Conservation (phyloP, 2,797 vertebrate species). For the Atherinosoma microstoma region DNA sequence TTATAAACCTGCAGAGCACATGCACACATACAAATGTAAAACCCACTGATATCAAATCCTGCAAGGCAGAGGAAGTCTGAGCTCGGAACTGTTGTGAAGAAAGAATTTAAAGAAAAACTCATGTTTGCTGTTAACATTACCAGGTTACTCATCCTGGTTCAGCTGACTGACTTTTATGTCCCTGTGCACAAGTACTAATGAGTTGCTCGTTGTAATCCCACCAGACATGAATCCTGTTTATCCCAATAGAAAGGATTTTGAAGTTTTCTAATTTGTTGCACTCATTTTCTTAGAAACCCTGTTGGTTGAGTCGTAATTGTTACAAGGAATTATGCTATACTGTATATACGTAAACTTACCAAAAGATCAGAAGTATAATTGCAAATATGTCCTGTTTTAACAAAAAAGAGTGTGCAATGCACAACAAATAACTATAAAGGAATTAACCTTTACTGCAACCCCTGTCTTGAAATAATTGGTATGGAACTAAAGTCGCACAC, state of each 20-base stretch:
- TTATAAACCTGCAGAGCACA: constrained; percentile 24
- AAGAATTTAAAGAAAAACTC: constrained; percentile 4
- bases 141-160: constrained; percentile 6
- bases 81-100: background rate
- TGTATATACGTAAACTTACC: background rate
- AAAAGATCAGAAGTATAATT: background rate
- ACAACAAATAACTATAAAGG: background rate
- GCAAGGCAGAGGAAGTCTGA: constrained; percentile 37
- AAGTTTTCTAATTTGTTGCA: background rate
- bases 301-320: background rate
- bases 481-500: constrained; percentile 33
- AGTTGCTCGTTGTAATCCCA: background rate
- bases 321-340: background rate
- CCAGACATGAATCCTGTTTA: background rate
- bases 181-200: background rate
- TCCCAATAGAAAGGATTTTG: background rate
- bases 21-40: constrained; percentile 27
- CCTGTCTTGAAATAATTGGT: background rate
- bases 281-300: background rate
- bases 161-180: background rate
- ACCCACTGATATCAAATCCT: constrained; percentile 27
- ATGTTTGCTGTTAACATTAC: constrained; percentile 13
- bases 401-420: background rate
- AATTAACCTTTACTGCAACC: background rate
- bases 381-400: background rate